Conservation (phyloP, 1,140 invertebrate genomes). For the Parasteatoda tepidariorum region DNA sequence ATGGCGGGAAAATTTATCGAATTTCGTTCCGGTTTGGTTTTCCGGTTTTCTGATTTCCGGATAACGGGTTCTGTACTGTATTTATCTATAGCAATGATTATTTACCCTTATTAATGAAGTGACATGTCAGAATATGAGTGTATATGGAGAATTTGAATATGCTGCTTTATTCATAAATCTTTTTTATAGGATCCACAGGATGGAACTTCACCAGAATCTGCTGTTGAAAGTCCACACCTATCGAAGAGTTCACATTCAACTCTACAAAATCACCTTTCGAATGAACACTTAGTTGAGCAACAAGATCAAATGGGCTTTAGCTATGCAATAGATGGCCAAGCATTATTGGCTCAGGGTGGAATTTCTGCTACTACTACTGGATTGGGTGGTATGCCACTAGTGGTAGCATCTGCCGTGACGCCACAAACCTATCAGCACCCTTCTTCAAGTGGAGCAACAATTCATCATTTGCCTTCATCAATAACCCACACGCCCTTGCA, state of each 20-base stretch:
- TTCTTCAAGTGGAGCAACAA: slow-evolving; percentile 34
- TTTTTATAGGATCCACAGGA: slow-evolving; percentile 50
- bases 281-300: slow-evolving; percentile 33
- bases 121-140: too few species aligned
- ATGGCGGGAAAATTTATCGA: too few species aligned
- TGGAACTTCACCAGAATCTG: slow-evolving; percentile 54
- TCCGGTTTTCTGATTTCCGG: too few species aligned
- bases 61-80: too few species aligned
- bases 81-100: too few species aligned
- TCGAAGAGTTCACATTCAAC: slow-evolving; percentile 24
- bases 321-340: slow-evolving; percentile 19
- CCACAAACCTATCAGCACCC: slow-evolving; percentile 43
- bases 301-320: slow-evolving; percentile 53
- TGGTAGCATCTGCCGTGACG: slow-evolving; percentile 19
- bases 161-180: too few species aligned
- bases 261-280: slow-evolving; percentile 10
- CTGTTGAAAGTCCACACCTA: slow-evolving; percentile 58
- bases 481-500: slow-evolving; percentile 52
- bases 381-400: slow-evolving; percentile 20
- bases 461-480: slow-evolving; percentile 59
- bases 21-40: too few species aligned
- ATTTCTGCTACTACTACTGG: slow-evolving; percentile 10
- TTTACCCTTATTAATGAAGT: too few species aligned
- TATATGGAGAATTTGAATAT: too few species aligned
- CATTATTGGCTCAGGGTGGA: slow-evolving; percentile 24